Evolutionary conservation across 2,888 invertebrate species (phyloP), one percentile per base, ranked within the genome.

Genomic region (Shargacucullia verbasci): DNA sequence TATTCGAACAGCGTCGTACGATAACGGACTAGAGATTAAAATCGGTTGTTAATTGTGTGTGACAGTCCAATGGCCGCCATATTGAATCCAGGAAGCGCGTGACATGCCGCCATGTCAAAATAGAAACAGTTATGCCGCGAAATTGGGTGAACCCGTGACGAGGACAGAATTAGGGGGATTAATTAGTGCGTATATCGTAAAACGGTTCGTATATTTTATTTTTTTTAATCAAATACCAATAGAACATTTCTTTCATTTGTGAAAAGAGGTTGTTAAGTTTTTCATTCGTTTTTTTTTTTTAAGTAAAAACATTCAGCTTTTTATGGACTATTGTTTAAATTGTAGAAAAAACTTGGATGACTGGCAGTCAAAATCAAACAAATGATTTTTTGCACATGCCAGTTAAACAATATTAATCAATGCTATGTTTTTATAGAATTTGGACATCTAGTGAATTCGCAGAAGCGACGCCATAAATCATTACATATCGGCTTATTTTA

Each of bases 41-140:
- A 71, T 83, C 54, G 67, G 55, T 64, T 76, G 81, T 78, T 75
- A 77, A 72, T 67, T 69, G 70, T 65, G 48, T 71, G 61, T 82
- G 80, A 79, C 80, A 79, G 70, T 72, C 71, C 69, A 78, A 67
- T 71, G 68, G 73, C 50, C 79, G 82, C 86, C 85, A 82, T 85
- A 76, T 84, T 86, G 81, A 73, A 81, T 83, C 83, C 85, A 87
- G 88, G 88, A 88, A 88, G 82, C 82, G 82, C 68, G 80, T 83
- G 87, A 87, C 88, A 86, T 76, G 80, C 79, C 77, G 79, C 81
- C 81, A 85, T 87, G 84, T 85, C 80, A 86, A 88, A 87, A 87
- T 88, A 87, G 86, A 87, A 82, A 78, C 79, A 80, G 83, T 83
- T 83, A 81, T 80, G 84, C 80, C 85, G 87, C 86, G 81, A 88